Evolutionary conservation across 2,113 vertebrate genomes (phyloP), one percentile per base, ranked within the genome.

Genomic region (Stercorarius parasiticus): DNA sequence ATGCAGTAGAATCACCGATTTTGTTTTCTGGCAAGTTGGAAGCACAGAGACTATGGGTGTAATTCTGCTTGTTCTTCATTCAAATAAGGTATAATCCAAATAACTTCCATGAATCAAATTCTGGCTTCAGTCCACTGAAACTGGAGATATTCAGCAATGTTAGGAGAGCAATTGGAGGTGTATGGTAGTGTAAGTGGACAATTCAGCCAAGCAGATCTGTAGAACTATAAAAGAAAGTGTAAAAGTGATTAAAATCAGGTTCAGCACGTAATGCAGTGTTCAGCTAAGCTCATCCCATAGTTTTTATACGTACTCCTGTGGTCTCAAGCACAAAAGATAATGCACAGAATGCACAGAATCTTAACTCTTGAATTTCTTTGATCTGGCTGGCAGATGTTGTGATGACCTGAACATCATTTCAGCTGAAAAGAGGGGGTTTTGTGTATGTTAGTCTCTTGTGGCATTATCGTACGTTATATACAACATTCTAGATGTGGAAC

Each of bases 401-500:
- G 58, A 81, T 38, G 47, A 67, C 82, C 73, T 36, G 22, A 52
- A 38, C 38, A 61, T 26, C n/a, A 38, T 47, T 93, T 66, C 67
- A 85, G 45, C 64, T 80, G 49, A 61, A 82, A 92, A 89, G 38
- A 30, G 10, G 8, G 4, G 3, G 1, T 1, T 47, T 67, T 30
- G 12, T 70, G 29, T 56, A 7, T 36, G 27, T 40, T 78, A 74
- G 34, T 78, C 86, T 84, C 82, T 56, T 38, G 65, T 87, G 82
- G 45, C 36, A 20, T 78, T 93, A 62, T 36, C 2, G 13, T 84
- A 45, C 22, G 18, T 72, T 93, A 42, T 66, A 55, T 88, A 76
- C n/a, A 92, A 72, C 32, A 55, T 55, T 90, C 30, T 70, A 93
- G 78, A 92, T 88, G 72, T 73, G 45, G n/a, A 97, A 79, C 32